phyloP scores from a whole-genome alignment of 2,113 vertebrate species.

The Apaloderma vittatum region DNA sequence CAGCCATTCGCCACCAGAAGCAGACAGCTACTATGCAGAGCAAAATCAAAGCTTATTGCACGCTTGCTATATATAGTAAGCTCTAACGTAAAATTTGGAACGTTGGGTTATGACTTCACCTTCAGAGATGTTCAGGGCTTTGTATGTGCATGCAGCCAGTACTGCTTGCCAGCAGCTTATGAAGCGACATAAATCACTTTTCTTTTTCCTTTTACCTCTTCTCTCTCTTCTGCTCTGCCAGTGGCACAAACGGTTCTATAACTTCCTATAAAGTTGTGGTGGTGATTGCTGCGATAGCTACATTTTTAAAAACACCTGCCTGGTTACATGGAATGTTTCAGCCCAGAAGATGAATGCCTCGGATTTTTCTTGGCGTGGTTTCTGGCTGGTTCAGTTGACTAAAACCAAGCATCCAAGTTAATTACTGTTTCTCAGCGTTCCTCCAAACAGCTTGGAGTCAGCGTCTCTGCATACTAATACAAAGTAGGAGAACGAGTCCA shows the following conservation, averaged over 20 bases:
- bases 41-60: background rate
- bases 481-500: background rate
- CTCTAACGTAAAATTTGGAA: background rate
- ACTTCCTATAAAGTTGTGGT: background rate
- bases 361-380: slow-evolving; percentile 8
- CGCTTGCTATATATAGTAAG: background rate
- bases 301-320: background rate
- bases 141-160: background rate
- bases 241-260: background rate
- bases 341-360: background rate
- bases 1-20: background rate
- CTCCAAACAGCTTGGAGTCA: background rate
- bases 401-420: background rate
- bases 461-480: background rate
- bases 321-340: background rate
- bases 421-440: background rate
- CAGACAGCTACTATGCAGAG: background rate
- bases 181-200: background rate
- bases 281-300: background rate
- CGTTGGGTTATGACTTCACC: background rate
- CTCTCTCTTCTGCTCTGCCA: background rate
- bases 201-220: background rate
- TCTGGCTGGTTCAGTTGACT: slow-evolving; percentile 5
- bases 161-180: background rate
- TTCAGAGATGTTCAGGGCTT: background rate